A percentile compares a stretch with the other conserved stretches of the same genome.
phyloP scores from a whole-genome alignment of 2,888 invertebrate genomes.

The Drosophila longiperda region DNA sequence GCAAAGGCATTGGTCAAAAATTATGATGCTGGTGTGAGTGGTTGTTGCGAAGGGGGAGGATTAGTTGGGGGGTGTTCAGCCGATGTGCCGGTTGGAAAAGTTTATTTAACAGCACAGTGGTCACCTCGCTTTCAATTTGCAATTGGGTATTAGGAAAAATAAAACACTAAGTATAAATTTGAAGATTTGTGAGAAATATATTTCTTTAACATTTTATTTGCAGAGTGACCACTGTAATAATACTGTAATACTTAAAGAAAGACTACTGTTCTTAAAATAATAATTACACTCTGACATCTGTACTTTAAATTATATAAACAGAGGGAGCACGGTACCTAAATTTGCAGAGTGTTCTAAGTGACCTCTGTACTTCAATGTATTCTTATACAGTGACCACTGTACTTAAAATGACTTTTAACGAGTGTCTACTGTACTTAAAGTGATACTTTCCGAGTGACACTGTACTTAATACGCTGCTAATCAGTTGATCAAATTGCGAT shows the following conservation, averaged over 20 bases:
- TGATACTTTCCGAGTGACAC: not conserved
- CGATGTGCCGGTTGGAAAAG: conserved; percentile 61
- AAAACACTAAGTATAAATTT: not conserved
- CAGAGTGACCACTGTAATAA: too few species aligned
- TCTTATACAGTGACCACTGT: not conserved
- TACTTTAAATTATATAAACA: not conserved
- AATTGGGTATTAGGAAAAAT: not conserved
- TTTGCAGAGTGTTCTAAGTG: not conserved
- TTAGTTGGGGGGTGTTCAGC: conserved; percentile 20
- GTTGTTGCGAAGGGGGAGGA: not conserved
- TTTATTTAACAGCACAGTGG: conserved; percentile 30
- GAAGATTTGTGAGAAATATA: not conserved
- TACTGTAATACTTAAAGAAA: too few species aligned
- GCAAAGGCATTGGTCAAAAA: conserved; percentile 29
- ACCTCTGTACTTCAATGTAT: not conserved
- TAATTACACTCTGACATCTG: not conserved
- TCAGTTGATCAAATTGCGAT: conserved; percentile 47
- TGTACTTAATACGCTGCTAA: conserved; percentile 29
- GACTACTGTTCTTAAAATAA: not conserved
- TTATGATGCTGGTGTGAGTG: not conserved
- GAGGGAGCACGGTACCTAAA: not conserved
- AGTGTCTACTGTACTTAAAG: not conserved
- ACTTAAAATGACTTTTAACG: not conserved
- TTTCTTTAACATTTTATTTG: too few species aligned
- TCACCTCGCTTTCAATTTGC: not conserved